Conservation (phyloP, 2,113 vertebrate genomes). For the Paradisaea rubra region DNA sequence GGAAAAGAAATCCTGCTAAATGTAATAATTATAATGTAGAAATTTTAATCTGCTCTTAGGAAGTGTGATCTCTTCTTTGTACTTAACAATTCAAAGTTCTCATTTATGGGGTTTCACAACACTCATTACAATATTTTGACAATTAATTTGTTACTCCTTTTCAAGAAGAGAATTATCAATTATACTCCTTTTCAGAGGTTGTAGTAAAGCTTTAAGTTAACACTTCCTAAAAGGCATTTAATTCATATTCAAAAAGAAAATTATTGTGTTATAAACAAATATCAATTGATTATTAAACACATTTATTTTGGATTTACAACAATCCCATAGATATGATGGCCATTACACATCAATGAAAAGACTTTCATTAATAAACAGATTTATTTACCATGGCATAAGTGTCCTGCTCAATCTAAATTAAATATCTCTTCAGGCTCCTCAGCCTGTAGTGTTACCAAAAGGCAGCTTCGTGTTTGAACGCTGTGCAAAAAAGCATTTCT, state of each 20-base stretch:
- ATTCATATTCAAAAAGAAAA: slow-evolving; percentile 68
- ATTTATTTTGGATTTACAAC: slow-evolving; percentile 73
- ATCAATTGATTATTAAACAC: slow-evolving; percentile 74
- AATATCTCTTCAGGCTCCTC: slow-evolving; percentile 66
- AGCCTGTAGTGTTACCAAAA: slow-evolving; percentile 65
- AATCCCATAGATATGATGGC: slow-evolving; percentile 62
- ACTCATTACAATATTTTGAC: slow-evolving; percentile 33
- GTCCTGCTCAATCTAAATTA: slow-evolving; percentile 73
- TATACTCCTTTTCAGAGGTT: background rate
- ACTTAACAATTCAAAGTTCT: slow-evolving; percentile 4
- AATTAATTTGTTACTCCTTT: slow-evolving; percentile 36
- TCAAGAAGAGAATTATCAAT: slow-evolving; percentile 50
- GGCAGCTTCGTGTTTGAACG: slow-evolving; percentile 42
- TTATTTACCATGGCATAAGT: slow-evolving; percentile 69
- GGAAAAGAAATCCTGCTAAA: background rate
- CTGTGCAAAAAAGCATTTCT: slow-evolving; percentile 60
- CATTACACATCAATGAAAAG: slow-evolving; percentile 66
- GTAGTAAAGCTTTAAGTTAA: slow-evolving; percentile 11
- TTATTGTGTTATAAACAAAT: slow-evolving; percentile 64
- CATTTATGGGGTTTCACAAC: background rate
- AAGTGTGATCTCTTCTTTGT: background rate
- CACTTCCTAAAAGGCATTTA: slow-evolving; percentile 34
- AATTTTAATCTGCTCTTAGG: slow-evolving; percentile 3
- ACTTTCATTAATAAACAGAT: slow-evolving; percentile 70
- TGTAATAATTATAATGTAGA: background rate